Base-by-base conservation (phyloP, 1,140 invertebrate species). In the Lucilia cuprina region DNA sequence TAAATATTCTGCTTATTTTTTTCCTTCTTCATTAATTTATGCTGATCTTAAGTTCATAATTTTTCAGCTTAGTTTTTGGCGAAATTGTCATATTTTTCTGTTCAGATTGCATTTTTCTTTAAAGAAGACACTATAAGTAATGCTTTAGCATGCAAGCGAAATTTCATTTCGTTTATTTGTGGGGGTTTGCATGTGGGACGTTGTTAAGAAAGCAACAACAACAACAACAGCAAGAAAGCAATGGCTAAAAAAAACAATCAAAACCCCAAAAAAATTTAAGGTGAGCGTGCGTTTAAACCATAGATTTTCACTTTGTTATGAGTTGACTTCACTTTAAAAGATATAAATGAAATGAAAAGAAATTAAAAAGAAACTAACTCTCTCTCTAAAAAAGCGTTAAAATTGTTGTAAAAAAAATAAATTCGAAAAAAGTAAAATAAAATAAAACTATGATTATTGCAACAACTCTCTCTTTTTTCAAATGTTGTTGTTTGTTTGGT, bases 281-380 rank as follows among this genome's bases (percentile, higher is more conserved):
- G 65, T 70, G 65, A 70, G 65, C 65, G 65, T 70, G 65, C 65
- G 65, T 70, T 70, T 21, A 80, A 80, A 30, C 41, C 77, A 80
- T 80, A 80, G 77, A 80, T 80, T 80, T 80, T 80, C 77, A 80
- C 77, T 80, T 80, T 80, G 77, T 49, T 80, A 41, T 41, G 35
- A 49, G n/a, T 21, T 80, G 50, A 55, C 50, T 55, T 55, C 50
- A 55, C 13, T 55, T 55, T 5, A 55, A 41, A 8, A 41, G 5
- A 41, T 30, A 30, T 30, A 41, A 41, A 41, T 41, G 55, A 60
- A 60, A n/a, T n/a, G 55, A 60, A 60, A 60, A n/a, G 55, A 17
- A 60, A 60, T n/a, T 17, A n/a, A 60, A 60, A 60, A 60, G 2
- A 60, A 60, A 60, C 25, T 30, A 41, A 60, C 41, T 41, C 41